These are phyloP conservation scores for Stylophora pistillata DNA, from an alignment of 64 coral and sea anemone genomes.

Conservation along the genomic window DNA sequence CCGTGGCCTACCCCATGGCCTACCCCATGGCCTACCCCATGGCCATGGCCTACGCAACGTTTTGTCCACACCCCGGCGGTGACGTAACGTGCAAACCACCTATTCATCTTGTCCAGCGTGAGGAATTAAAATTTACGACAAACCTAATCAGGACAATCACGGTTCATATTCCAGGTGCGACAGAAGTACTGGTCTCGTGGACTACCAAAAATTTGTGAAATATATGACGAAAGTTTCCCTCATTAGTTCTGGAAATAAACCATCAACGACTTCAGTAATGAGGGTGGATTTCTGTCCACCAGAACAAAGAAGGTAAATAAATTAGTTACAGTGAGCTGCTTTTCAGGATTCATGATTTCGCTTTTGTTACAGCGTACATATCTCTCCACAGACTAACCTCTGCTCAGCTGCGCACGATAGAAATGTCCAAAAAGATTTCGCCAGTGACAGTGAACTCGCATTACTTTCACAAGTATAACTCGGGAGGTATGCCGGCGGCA, in stretches of 20 bases:
- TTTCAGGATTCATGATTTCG: background rate
- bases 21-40: too few relatives aligned
- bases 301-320: conserved; percentile 70
- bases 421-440: conserved; percentile 20
- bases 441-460: conserved; percentile 51
- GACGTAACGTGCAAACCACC: too few relatives aligned
- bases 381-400: conserved; percentile 54
- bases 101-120: too few relatives aligned
- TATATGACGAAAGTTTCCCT: conserved; percentile 39
- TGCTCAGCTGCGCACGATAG: conserved; percentile 72
- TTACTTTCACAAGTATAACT: conserved; percentile 73
- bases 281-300: conserved; percentile 75
- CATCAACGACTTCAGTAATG: conserved; percentile 67
- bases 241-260: conserved; percentile 48
- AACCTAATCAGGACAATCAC: too few relatives aligned
- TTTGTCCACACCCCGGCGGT: too few relatives aligned
- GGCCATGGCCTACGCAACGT: too few relatives aligned
- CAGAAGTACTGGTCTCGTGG: conserved; percentile 38
- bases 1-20: too few relatives aligned
- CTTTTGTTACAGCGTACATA: background rate
- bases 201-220: conserved; percentile 76
- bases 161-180: conserved; percentile 34
- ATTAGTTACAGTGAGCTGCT: background rate
- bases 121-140: too few relatives aligned
- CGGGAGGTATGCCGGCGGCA: conserved; percentile 28